Evolutionary conservation across 2,797 vertebrate genomes (phyloP).

Genomic region (Fundulus diaphanus): DNA sequence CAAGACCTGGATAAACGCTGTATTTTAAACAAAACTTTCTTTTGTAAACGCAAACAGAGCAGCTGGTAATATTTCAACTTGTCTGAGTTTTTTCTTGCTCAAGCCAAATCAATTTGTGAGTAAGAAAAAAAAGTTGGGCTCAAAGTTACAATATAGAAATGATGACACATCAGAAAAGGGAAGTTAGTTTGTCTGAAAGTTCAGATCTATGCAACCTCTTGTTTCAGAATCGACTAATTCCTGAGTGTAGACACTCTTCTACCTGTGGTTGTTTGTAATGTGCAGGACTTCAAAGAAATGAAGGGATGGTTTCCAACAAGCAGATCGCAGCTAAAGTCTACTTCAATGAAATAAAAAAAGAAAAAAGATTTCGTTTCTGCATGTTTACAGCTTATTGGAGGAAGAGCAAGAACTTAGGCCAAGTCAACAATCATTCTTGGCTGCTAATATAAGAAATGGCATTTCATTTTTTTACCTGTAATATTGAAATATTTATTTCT

Average conservation of each 20-base stretch:
- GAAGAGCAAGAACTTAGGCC: not conserved
- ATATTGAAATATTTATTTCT: not conserved
- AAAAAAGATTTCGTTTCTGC: not conserved
- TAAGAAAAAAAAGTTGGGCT: not conserved
- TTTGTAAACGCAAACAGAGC: not conserved
- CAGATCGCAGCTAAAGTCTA: not conserved
- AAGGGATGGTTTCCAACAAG: not conserved
- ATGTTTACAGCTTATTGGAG: not conserved
- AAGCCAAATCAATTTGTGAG: not conserved
- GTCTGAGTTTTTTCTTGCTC: too few species aligned
- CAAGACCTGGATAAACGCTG: not conserved
- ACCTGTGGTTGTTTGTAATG: not conserved
- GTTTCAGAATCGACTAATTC: not conserved
- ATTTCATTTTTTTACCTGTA: not conserved
- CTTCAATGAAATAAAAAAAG: not conserved
- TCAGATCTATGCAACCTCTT: not conserved
- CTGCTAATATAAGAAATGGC: not conserved
- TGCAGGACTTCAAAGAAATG: conserved; percentile 1
- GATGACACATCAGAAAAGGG: not conserved
- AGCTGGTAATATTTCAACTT: not conserved
- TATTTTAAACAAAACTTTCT: not conserved
- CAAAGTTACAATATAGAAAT: not conserved
- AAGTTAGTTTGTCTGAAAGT: not conserved
- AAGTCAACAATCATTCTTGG: not conserved
- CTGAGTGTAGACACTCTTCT: not conserved